Percentiles rank a stretch among this genome's conserved stretches.
Evolutionary conservation across 2,113 vertebrate species (phyloP).

Genomic region (Oncorhynchus tshawytscha): DNA sequence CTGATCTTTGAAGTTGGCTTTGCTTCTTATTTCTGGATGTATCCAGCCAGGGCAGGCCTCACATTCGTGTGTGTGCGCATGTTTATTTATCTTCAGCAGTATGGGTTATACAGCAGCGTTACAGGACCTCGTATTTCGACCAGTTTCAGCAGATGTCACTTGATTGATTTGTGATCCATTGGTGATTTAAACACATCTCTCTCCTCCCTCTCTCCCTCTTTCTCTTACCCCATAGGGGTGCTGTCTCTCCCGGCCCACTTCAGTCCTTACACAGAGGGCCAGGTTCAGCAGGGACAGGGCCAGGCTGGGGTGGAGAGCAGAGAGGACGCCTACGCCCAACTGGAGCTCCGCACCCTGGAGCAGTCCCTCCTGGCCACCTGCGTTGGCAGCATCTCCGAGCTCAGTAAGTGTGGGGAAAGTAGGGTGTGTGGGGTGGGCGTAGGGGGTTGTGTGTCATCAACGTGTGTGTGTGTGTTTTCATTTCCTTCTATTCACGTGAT

Average conservation of each 20-base stretch:
- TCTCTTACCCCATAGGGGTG: slow-evolving; percentile 76
- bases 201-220: neutral
- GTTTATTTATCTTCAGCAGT: slow-evolving; percentile 37
- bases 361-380: slow-evolving; percentile 96
- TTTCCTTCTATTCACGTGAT: too few species aligned
- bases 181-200: neutral
- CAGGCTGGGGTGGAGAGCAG: slow-evolving; percentile 78
- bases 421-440: neutral
- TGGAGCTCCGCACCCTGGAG: slow-evolving; percentile 96
- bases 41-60: slow-evolving; percentile 24
- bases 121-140: slow-evolving; percentile 15
- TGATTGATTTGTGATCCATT: neutral
- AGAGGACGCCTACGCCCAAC: slow-evolving; percentile 90
- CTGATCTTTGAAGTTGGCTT: neutral
- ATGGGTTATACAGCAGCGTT: slow-evolving; percentile 19
- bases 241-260: slow-evolving; percentile 95
- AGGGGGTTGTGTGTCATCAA: neutral
- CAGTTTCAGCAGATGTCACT: neutral
- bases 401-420: slow-evolving; percentile 81
- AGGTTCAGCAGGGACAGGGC: slow-evolving; percentile 72
- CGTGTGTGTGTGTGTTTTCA: neutral
- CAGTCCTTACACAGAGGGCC: slow-evolving; percentile 90
- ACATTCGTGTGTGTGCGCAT: slow-evolving; percentile 20
- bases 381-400: slow-evolving; percentile 96
- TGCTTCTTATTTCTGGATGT: slow-evolving; percentile 42